Base-by-base conservation (phyloP, 2,888 invertebrate genomes). In the Entomobrya proxima region DNA sequence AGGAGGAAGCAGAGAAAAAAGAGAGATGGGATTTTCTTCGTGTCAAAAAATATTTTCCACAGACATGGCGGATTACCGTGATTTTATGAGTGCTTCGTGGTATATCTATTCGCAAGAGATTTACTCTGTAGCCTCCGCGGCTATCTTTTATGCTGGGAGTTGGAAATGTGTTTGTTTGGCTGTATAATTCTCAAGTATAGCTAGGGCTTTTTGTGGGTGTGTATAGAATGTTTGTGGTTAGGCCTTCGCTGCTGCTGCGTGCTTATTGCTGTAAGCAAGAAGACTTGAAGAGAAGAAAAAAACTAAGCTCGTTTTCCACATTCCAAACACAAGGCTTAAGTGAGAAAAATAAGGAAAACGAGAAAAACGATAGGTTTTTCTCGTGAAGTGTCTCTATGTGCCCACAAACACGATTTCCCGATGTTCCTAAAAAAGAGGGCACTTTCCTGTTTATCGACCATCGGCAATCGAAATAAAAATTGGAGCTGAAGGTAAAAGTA, bases 41-140 rank as follows among this genome's bases (percentile, higher is more conserved):
- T 82, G 82, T 82, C 82, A 82, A 82, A 82, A 72, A 82, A 75
- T 82, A 82, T 82, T 82, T 82, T 82, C 75, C 82, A 75, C 75
- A 75, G 75, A 82, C 82, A 82, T 82, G 61, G 82, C 82, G 82
- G 82, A 82, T 82, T 82, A 82, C 82, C 82, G 82, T 82, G 82
- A 82, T 82, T 82, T 82, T 75, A 82, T 82, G 82, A 82, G 82
- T 82, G 82, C 75, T 82, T 82, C 82, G 82, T 82, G 82, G 64
- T 64, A 50, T 82, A 82, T 82, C 82, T 82, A 82, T 82, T 82
- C 82, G 52, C 82, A 75, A 82, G 75, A 82, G 82, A 82, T 82
- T 82, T 82, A 82, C 75, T 75, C 44, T 81, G 27, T 47, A 21
- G 32, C 50, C 82, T 44, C 44, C 58, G 7, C 35, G 21, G 32